These are phyloP conservation scores for Orgyia antiqua DNA, from an alignment of 2,888 invertebrate species.

Conservation along the genomic window DNA sequence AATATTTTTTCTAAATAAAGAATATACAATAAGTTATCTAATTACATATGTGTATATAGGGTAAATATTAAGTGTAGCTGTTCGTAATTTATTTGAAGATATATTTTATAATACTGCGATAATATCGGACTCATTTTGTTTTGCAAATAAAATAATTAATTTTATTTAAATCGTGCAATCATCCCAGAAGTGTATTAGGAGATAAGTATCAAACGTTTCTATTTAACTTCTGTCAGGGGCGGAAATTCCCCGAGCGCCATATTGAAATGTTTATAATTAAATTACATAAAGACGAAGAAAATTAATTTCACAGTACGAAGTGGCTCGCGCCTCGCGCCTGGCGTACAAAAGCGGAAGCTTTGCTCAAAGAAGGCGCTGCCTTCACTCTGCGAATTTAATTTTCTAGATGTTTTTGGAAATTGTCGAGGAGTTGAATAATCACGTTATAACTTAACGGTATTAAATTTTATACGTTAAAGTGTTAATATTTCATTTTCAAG, in stretches of 20 bases:
- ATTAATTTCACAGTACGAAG: conserved; percentile 76
- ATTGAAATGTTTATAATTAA: conserved; percentile 79
- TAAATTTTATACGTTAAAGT: conserved; percentile 78
- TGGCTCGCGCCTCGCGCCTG: conserved; percentile 52
- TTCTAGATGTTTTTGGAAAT: conserved; percentile 74
- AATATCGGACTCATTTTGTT: conserved; percentile 32
- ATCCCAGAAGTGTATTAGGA: conserved; percentile 73
- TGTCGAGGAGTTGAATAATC: conserved; percentile 74
- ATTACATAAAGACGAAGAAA: conserved; percentile 79
- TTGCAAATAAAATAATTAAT: conserved; percentile 55
- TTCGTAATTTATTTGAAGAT: no score
- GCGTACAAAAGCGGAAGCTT: conserved; percentile 61
- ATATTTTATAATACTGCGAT: no score
- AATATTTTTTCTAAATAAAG: no score
- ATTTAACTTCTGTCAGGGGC: conserved; percentile 73
- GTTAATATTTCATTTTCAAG: conserved; percentile 79
- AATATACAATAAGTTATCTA: no score
- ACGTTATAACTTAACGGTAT: conserved; percentile 77
- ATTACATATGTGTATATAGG: no score
- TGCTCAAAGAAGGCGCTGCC: conserved; percentile 62
- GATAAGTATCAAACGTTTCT: conserved; percentile 78
- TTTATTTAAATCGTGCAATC: conserved; percentile 66
- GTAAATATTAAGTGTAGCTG: no score
- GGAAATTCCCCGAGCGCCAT: conserved; percentile 76
- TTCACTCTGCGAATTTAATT: conserved; percentile 70